Base-by-base conservation (phyloP, 2,888 invertebrate species). In the Ornithoptera alexandrae region DNA sequence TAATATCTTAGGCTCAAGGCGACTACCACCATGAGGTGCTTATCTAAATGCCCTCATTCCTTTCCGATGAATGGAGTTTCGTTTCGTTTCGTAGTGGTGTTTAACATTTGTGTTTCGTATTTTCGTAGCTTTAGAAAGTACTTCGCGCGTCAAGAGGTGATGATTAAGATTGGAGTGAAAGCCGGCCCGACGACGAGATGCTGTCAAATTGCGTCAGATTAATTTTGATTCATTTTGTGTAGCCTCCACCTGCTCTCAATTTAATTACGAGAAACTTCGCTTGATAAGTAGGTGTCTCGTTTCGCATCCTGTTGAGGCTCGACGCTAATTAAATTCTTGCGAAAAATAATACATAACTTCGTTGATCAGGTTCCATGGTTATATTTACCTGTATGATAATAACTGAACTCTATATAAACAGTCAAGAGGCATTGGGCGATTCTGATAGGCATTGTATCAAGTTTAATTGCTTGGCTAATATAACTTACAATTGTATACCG, bases 141-240 rank as follows among this genome's bases (percentile, higher is more conserved):
- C 64, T 56, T 64, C 59, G 39, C 36, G 57, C 42, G 24, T 65
- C 46, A 46, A 65, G 42, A 42, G 57, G 20, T 30, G 24, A 69
- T 57, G 60, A 50, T 65, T 69, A 65, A 61, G 65, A 65, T 69
- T 57, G 61, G 65, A 69, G 65, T 60, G 42, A 69, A 63, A 20
- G 24, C 57, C 30, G 53, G 46, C 17, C 36, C 57, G 56, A 22
- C n/a, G 65, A 69, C 62, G 57, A 39, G 81, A 78, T 77, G 77
- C 81, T 81, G 84, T 87, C 88, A 88, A 88, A 88, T 86, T 85
- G 85, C 84, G 76, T 78, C 76, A 84, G 86, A 89, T 90, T 90
- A 89, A 91, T 89, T 91, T 90, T 87, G 88, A 89, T 88, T 89
- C 85, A 88, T 87, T 88, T 84, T 82, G 84, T 83, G 83, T 83